A percentile compares a stretch with the other conserved stretches of the same genome.
These are phyloP conservation scores for Callopanchax toddi DNA, from an alignment of 2,113 vertebrate genomes.

Conservation along the genomic window DNA sequence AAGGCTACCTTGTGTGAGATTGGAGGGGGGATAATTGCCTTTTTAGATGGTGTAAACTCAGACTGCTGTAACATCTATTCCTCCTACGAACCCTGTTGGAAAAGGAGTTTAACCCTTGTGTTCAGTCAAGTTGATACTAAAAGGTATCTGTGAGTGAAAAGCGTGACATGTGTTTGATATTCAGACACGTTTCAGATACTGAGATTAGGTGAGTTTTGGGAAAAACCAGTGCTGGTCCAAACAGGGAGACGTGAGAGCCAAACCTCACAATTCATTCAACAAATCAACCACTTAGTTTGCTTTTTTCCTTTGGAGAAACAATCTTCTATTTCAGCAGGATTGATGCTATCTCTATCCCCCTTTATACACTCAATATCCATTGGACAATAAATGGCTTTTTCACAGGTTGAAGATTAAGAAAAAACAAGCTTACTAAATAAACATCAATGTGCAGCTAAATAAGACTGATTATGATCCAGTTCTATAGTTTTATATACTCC, in stretches of 20 bases:
- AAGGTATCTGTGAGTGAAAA: neutral
- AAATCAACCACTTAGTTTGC: conserved; percentile 69
- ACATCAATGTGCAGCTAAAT: too few relatives aligned
- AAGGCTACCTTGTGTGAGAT: conserved; percentile 29
- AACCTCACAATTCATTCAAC: conserved; percentile 44
- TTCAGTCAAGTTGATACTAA: conserved; percentile 5
- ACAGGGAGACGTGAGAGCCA: conserved; percentile 39
- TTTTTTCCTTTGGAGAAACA: conserved; percentile 12
- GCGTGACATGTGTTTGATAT: neutral
- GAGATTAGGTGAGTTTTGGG: conserved; percentile 9
- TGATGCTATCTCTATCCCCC: conserved; percentile 53
- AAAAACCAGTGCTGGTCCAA: conserved; percentile 11
- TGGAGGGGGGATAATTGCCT: conserved; percentile 40
- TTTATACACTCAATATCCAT: conserved; percentile 41
- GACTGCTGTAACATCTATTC: neutral
- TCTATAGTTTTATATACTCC: too few relatives aligned
- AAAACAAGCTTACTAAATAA: too few relatives aligned
- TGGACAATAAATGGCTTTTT: conserved; percentile 64
- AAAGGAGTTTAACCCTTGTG: neutral
- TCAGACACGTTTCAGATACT: conserved; percentile 20
- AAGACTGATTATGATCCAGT: too few relatives aligned
- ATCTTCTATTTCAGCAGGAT: conserved; percentile 35
- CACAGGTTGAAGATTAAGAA: conserved; percentile 34
- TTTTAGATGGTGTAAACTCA: conserved; percentile 28
- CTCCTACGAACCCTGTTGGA: conserved; percentile 6